Conservation (phyloP, 1,140 invertebrate genomes). For the Harlomillsia oculata region DNA sequence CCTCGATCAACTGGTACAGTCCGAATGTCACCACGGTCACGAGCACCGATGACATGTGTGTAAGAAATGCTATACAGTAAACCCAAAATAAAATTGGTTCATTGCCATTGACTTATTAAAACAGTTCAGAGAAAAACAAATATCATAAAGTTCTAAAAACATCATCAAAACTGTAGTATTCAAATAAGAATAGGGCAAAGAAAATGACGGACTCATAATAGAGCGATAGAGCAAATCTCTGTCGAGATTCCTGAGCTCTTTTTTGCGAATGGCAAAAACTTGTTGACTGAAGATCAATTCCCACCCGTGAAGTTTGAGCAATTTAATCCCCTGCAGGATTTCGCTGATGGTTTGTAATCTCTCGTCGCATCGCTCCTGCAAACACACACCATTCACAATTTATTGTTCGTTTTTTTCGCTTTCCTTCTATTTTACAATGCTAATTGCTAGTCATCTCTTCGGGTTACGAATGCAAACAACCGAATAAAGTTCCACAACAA, state of each 20-base stretch:
- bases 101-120: background rate
- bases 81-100: slow-evolving; percentile 8
- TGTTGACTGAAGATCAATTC: slow-evolving; percentile 60
- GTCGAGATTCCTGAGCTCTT: slow-evolving; percentile 61
- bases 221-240: slow-evolving; percentile 65
- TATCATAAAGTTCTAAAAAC: background rate
- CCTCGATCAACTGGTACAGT: slow-evolving; percentile 51
- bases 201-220: slow-evolving; percentile 53
- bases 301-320: slow-evolving; percentile 74
- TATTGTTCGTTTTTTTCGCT: too few species aligned
- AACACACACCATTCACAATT: too few species aligned
- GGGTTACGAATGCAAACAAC: too few species aligned
- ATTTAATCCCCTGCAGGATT: slow-evolving; percentile 66
- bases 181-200: slow-evolving; percentile 7
- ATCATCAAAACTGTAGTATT: background rate
- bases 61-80: slow-evolving; percentile 55
- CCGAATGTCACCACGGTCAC: slow-evolving; percentile 62
- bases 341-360: slow-evolving; percentile 66
- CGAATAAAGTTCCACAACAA: too few species aligned
- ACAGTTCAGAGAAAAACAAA: background rate
- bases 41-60: slow-evolving; percentile 60
- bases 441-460: too few species aligned
- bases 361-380: slow-evolving; percentile 59
- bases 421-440: too few species aligned
- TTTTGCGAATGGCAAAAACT: slow-evolving; percentile 53